Evolutionary conservation across 2,797 vertebrate genomes (phyloP), one percentile per base, ranked within the genome.

Genomic region (Hapalemur alaotrensis): DNA sequence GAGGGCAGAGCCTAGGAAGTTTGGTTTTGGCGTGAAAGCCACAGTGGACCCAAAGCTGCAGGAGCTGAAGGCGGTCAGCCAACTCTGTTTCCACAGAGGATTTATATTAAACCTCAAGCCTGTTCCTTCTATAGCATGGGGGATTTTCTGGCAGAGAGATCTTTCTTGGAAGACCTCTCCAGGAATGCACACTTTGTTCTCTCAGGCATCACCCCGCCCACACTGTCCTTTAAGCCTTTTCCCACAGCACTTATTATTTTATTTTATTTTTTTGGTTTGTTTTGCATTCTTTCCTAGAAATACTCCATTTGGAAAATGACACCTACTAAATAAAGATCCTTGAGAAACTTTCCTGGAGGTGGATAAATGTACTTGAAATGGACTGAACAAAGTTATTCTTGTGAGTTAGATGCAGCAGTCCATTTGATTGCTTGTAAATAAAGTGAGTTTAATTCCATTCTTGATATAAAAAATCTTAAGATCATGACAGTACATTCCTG

Each of bases 261-360:
- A 23, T 52, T 81, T 70, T 67, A 67, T 5, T 59, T 81, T 70
- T 67, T n/a, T 9, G 25, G 8, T 79, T 93, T 83, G 9, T 69
- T 93, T 89, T n/a, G 10, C 25, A 54, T 85, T 82, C 8, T 89
- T 82, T 52, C 79, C 52, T 93, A 81, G 67, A 91, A 85, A 83
- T 43, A 35, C 22, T n/a, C 20, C 70, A 28, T 32, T 50, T 46
- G 86, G 46, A 48, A 91, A 80, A 69, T 8, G n/a, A 23, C 1
- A 48, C 38, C 41, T 43, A 20, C 28, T 89, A 65, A 61, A 30
- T 25, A 70, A 76, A 76, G 25, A 88, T 54, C 2, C 75, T 76
- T 30, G 14, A 89, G 35, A 63, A 76, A 73, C 15, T 67, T 65
- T 69, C 32, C 13, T 69, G 4, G 9, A 93, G 28, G 22, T 84